Evolutionary conservation across 2,797 vertebrate species (phyloP).

Genomic region (Scleropages formosus): DNA sequence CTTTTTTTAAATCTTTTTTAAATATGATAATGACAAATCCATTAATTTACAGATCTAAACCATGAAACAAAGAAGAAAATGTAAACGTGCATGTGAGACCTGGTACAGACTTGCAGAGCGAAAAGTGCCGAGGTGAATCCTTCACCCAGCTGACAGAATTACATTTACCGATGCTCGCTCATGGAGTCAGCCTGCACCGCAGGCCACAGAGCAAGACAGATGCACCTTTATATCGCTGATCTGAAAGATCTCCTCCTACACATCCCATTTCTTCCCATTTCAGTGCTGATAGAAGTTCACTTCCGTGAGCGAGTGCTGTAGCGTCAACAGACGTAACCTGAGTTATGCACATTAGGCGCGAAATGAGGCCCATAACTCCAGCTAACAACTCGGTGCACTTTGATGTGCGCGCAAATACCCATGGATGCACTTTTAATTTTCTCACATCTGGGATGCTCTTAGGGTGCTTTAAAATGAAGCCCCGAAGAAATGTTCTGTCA

Average conservation of each 20-base stretch:
- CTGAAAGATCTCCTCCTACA: conserved; percentile 16
- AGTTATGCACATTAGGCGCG: neutral
- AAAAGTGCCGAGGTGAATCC: conserved; percentile 53
- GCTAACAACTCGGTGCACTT: neutral
- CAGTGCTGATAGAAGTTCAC: neutral
- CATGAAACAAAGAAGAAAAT: conserved; percentile 34
- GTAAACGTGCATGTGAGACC: neutral
- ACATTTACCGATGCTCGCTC: conserved; percentile 64
- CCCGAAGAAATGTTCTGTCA: neutral
- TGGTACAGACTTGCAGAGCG: too few species aligned
- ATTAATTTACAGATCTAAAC: neutral
- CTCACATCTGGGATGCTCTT: too few species aligned
- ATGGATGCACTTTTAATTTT: neutral
- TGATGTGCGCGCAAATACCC: neutral
- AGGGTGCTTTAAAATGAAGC: neutral
- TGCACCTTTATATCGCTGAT: conserved; percentile 39
- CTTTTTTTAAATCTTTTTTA: neutral
- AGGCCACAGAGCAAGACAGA: conserved; percentile 49
- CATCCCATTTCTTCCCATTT: neutral
- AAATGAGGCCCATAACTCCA: neutral
- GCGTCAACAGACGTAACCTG: neutral
- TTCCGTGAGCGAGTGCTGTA: neutral
- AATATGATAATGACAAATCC: neutral
- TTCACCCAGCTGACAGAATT: conserved; percentile 64
- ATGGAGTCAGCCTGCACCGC: conserved; percentile 57